These are phyloP conservation scores for Candoia aspera DNA, from an alignment of 2,113 vertebrate genomes.

Conservation along the genomic window DNA sequence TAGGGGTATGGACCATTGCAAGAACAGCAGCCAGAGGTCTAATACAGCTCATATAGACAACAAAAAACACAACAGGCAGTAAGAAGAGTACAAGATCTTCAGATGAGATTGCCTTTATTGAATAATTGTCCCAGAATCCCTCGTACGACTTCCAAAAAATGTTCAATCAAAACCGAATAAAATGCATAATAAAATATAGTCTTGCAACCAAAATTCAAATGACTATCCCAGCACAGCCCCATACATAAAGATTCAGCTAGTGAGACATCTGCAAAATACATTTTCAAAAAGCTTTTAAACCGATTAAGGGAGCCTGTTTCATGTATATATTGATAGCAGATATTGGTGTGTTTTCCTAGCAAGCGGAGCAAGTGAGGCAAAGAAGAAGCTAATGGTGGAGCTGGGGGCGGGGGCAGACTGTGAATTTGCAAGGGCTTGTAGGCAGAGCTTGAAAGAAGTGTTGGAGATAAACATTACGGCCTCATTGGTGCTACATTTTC, in stretches of 20 bases:
- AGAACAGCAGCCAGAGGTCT: constrained; percentile 27
- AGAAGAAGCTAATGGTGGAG: fast-evolving
- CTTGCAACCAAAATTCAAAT: constrained; percentile 66
- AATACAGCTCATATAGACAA: not conserved
- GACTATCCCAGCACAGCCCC: constrained; percentile 53
- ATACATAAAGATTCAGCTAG: constrained; percentile 67
- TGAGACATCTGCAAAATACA: constrained; percentile 61
- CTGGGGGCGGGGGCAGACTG: not conserved
- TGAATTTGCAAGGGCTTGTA: constrained; percentile 40
- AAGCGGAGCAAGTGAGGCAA: constrained; percentile 6
- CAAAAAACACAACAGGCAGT: not conserved
- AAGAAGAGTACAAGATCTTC: not conserved
- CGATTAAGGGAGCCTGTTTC: constrained; percentile 63
- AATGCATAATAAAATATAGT: constrained; percentile 58
- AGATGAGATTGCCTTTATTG: constrained; percentile 60
- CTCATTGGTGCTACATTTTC: not conserved
- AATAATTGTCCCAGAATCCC: constrained; percentile 43
- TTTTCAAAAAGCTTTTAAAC: constrained; percentile 69
- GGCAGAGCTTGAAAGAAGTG: constrained; percentile 18
- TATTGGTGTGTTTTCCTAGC: constrained; percentile 13
- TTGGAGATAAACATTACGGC: constrained; percentile 5
- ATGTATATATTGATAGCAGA: constrained; percentile 56
- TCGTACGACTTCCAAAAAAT: constrained; percentile 55
- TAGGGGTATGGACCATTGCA: not conserved
- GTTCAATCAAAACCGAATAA: constrained; percentile 69